Base-by-base conservation (phyloP, 2,888 invertebrate species). In the Germaria angustata region DNA sequence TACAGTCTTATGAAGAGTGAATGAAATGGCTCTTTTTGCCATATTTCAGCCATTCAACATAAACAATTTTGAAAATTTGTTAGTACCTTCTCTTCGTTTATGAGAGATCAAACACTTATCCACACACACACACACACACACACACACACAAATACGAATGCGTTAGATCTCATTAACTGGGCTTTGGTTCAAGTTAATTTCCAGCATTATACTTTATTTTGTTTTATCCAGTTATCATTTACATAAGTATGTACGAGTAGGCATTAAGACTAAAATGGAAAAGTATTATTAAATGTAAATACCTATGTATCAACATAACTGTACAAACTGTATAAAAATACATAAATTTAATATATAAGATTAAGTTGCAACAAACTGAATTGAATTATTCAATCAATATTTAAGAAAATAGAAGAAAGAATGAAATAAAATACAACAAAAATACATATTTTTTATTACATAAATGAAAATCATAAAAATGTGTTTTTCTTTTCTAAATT, bases 391-490 rank as follows among this genome's bases (percentile, higher is more conserved):
- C 36, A 76, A 68, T 41, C n/a, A 49, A 57, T 17, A 66, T 65
- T 55, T 17, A 66, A 44, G 36, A 32, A 41, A 53, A 63, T 7
- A 32, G 9, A 59, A 36, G 36, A 59, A 71, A 34, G 11, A 59
- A 68, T 44, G 32, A 39, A 79, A 36, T 32, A 51, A 73, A 68
- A 61, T 55, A 69, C 78, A 75, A 51, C 51, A 51, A 59, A 78
- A 78, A 69, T 28, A 6, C 28, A 28, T 65, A 78, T 82, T 78
- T 82, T 82, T 78, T 78, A 77, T 73, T 66, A 61, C 39, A 72
- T 49, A 61, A 68, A 53, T 6, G 17, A 69, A 22, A 51, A 20
- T 39, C 22, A 1, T 8, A 28, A 0, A 53, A 53, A 8, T 44
- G 20, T 69, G 51, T 72, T 41, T 75, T 55, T 13, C 22, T 73